Conservation (phyloP, 2,888 invertebrate species). For the Onchidella celtica region DNA sequence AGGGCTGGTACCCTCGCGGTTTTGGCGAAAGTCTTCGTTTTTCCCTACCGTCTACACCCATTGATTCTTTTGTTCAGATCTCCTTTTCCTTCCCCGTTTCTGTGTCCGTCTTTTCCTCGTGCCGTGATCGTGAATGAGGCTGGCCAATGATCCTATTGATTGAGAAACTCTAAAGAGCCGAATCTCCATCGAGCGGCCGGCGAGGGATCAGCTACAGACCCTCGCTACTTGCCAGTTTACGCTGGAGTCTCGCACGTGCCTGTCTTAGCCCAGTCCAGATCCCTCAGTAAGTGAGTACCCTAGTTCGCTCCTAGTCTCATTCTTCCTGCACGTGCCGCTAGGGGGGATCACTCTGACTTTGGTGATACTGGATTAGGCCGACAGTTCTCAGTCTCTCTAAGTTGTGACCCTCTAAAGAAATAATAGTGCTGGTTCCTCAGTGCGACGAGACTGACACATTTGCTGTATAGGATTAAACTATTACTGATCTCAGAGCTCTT, state of each 20-base stretch:
- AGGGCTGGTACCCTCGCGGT: no score
- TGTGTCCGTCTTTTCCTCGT: not conserved
- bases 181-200: not conserved
- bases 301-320: not conserved
- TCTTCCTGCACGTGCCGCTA: not conserved
- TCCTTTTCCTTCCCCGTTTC: not conserved
- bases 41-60: no score
- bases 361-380: conserved; percentile 13
- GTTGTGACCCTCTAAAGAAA: no score
- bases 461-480: no score
- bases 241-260: not conserved
- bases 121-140: not conserved
- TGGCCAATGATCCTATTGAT: conserved; percentile 10
- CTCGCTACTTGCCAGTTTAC: not conserved
- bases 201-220: not conserved
- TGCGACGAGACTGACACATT: no score
- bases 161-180: conserved; percentile 3
- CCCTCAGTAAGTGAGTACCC: not conserved
- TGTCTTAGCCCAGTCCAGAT: not conserved
- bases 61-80: not conserved
- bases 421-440: no score
- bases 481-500: no score
- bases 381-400: not conserved
- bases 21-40: no score
- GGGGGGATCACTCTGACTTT: not conserved